A percentile compares a stretch with the other conserved stretches of the same genome.
phyloP scores from a whole-genome alignment of 2,113 vertebrate genomes.

The Benthochromis sp. region DNA sequence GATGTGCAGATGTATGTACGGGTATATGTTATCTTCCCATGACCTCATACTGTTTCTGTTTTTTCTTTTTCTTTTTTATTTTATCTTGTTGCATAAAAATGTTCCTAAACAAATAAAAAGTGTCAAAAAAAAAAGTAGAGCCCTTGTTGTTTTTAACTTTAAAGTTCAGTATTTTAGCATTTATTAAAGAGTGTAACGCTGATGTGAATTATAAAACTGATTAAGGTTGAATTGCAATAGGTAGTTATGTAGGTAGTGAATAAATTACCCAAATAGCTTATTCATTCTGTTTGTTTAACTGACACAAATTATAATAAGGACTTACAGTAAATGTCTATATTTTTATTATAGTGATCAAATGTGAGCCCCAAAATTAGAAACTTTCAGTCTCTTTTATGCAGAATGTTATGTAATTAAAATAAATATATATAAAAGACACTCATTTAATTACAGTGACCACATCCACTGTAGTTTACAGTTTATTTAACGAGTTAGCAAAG shows the following conservation, averaged over 20 bases:
- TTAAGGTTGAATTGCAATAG: neutral
- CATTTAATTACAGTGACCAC: neutral
- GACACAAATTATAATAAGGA: neutral
- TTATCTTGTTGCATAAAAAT: too few relatives aligned
- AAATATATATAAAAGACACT: neutral
- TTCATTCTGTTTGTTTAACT: neutral
- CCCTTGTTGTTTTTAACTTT: neutral
- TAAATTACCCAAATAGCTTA: neutral
- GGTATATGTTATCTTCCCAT: too few relatives aligned
- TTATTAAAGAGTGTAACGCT: neutral
- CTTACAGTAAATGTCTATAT: neutral
- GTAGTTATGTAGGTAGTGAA: neutral
- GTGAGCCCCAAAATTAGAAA: rapidly evolving
- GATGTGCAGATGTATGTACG: too few relatives aligned
- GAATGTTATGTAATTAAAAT: neutral
- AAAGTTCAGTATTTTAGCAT: neutral
- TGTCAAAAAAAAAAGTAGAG: neutral
- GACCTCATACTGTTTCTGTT: too few relatives aligned
- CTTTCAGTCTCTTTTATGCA: neutral
- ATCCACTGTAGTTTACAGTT: neutral
- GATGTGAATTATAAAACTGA: neutral
- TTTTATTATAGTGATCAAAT: neutral
- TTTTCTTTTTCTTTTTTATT: too few relatives aligned
- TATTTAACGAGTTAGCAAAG: neutral
- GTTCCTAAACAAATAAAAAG: too few relatives aligned